Conservation (phyloP, 2,888 invertebrate species). For the Hypena proboscidalis region DNA sequence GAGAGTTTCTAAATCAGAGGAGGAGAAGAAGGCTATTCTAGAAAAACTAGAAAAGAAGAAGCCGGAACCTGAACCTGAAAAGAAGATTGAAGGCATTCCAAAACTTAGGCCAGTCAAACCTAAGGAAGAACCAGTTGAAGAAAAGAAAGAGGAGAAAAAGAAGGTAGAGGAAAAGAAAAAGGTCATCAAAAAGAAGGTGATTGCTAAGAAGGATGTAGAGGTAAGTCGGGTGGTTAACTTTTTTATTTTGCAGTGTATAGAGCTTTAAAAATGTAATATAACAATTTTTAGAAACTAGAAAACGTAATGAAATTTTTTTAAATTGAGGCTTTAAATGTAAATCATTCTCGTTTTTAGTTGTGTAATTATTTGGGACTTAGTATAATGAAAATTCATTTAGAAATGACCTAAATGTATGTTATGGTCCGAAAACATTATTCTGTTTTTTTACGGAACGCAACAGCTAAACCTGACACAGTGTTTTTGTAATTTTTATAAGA, state of each 20-base stretch:
- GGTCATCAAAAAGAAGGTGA: constrained; percentile 79
- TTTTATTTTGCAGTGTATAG: constrained; percentile 47
- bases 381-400: too few species aligned
- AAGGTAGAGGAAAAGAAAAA: constrained; percentile 80
- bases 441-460: too few species aligned
- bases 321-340: too few species aligned
- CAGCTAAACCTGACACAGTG: too few species aligned
- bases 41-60: constrained; percentile 83
- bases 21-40: constrained; percentile 79
- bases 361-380: too few species aligned
- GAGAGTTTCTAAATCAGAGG: constrained; percentile 80
- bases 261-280: constrained; percentile 45
- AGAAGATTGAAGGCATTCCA: constrained; percentile 86
- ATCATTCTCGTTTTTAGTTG: too few species aligned
- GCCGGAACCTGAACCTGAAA: constrained; percentile 78
- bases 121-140: constrained; percentile 77
- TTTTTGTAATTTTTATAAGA: too few species aligned
- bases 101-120: constrained; percentile 85
- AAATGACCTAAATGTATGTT: too few species aligned
- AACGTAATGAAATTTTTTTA: background rate
- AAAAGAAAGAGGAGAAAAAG: constrained; percentile 76
- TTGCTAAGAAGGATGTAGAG: constrained; percentile 74
- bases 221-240: constrained; percentile 60
- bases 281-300: constrained; percentile 10
- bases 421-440: too few species aligned